These are phyloP conservation scores for Conchocele bisecta DNA, from an alignment of 2,888 invertebrate genomes.

Conservation along the genomic window DNA sequence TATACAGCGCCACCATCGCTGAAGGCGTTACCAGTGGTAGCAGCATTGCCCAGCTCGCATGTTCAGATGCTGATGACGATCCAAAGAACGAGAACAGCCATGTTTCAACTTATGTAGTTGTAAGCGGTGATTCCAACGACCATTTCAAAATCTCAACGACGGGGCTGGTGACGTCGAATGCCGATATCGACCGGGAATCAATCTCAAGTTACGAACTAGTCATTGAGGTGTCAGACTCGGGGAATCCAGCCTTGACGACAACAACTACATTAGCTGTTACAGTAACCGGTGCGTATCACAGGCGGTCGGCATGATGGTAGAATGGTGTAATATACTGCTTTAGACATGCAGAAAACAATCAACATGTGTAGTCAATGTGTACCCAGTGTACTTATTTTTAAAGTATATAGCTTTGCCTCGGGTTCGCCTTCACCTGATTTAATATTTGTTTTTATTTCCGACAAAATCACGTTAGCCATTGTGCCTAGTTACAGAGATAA, in stretches of 20 bases:
- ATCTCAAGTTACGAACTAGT: constrained; percentile 49
- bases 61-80: constrained; percentile 68
- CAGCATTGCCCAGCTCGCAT: constrained; percentile 53
- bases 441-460: too few relatives aligned
- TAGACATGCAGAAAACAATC: too few relatives aligned
- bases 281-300: constrained; percentile 66
- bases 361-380: too few relatives aligned
- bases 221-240: constrained; percentile 57
- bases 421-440: too few relatives aligned
- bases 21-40: constrained; percentile 59
- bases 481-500: too few relatives aligned
- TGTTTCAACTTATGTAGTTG: constrained; percentile 64
- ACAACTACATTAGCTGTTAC: constrained; percentile 57
- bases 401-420: too few relatives aligned
- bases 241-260: constrained; percentile 45
- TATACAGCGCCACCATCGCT: constrained; percentile 48
- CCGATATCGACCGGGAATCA: constrained; percentile 58
- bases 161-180: constrained; percentile 35
- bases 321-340: too few relatives aligned
- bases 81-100: too few relatives aligned
- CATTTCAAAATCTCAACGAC: constrained; percentile 55
- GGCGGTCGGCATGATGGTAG: too few relatives aligned
- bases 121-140: constrained; percentile 58
- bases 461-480: too few relatives aligned
- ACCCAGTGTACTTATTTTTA: too few relatives aligned